Base-by-base conservation (phyloP, 2,888 invertebrate genomes). In the Doris montereyensis region DNA sequence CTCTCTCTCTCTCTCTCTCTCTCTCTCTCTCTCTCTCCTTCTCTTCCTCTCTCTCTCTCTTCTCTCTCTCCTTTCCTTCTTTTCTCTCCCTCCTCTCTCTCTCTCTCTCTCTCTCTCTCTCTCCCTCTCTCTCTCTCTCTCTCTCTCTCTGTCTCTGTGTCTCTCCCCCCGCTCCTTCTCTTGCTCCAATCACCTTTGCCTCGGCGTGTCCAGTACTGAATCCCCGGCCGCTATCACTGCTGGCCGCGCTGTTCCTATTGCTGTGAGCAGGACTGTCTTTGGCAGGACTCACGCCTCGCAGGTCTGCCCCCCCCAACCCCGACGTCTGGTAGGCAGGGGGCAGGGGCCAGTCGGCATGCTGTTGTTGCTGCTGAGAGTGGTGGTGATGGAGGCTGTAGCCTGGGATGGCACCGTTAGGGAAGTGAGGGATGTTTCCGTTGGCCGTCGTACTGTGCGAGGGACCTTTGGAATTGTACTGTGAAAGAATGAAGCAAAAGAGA, bases 161-260 rank as follows among this genome's bases (percentile, higher is more conserved):
- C 13, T 65, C n/a, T 1, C 17, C 67, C 21, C 24, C 13, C 67
- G n/a, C 17, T 0, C n/a, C 67, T n/a, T 13, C 1, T 24, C 17
- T 24, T 65, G 13, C 13, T 3, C 67, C 21, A 17, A 68, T 75
- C 32, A 84, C 85, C 74, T 82, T 84, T 52, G 81, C 81, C 76
- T 87, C 87, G 24, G 83, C 73, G 65, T 85, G 85, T 5, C 85
- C 85, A 8, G 87, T 86, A 74, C 87, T 86, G 65, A 84, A 80
- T 13, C 89, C 88, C 21, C 91, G 84, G 21, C 91, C 90, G 82
- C 90, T 90, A 83, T 89, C 89, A 70, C 87, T 88, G 84, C 89
- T 89, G 75, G 89, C 89, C 30, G 88, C 87, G 81, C 89, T 90
- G 86, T 90, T 91, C 28, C 91, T 83, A 83, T 90, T 90, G 83